Conservation (phyloP, 1,140 invertebrate genomes). For the Anoplolepis gracilipes region DNA sequence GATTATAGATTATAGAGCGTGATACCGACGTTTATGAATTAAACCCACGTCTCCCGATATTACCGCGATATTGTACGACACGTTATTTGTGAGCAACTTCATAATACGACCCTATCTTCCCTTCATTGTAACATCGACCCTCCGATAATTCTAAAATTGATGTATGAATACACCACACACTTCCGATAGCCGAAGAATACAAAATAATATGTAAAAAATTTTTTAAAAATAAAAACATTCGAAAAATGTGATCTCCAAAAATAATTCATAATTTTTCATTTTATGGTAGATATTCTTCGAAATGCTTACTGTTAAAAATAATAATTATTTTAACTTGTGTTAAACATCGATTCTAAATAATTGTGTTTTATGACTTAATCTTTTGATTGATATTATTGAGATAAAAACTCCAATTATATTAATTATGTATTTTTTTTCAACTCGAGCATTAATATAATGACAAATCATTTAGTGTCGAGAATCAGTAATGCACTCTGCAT, state of each 20-base stretch:
- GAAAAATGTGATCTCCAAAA: background rate
- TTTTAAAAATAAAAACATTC: background rate
- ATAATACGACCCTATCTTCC: slow-evolving; percentile 50
- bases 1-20: slow-evolving; percentile 40
- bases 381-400: background rate
- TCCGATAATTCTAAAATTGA: slow-evolving; percentile 47
- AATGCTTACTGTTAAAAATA: background rate
- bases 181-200: background rate
- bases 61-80: slow-evolving; percentile 44
- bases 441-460: background rate
- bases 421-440: background rate
- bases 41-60: slow-evolving; percentile 47
- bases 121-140: slow-evolving; percentile 23
- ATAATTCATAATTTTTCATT: slow-evolving; percentile 5
- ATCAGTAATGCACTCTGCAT: slow-evolving; percentile 21
- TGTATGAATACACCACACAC: background rate
- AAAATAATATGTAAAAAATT: background rate
- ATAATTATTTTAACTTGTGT: background rate
- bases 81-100: slow-evolving; percentile 49
- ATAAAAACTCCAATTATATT: background rate
- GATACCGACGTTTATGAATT: slow-evolving; percentile 49
- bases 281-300: background rate
- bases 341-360: background rate
- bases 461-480: slow-evolving; percentile 23
- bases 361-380: background rate